phyloP scores from a whole-genome alignment of 2,113 vertebrate genomes.

The Anguilla japonica region DNA sequence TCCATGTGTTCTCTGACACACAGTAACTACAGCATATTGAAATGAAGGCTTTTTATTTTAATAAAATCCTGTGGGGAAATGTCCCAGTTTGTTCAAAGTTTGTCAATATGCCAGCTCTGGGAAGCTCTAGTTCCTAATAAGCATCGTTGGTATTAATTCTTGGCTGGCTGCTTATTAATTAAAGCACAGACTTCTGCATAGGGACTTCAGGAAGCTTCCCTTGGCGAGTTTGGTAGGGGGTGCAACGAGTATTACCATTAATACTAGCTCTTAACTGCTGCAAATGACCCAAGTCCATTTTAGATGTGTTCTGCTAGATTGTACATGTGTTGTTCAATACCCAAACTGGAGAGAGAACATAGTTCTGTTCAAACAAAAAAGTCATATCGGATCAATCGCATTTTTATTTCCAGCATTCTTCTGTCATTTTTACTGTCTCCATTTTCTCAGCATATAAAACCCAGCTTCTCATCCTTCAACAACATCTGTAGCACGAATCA shows the following conservation, averaged over 20 bases:
- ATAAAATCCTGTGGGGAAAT: conserved; percentile 48
- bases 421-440: not conserved
- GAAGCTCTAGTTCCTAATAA: conserved; percentile 9
- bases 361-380: not conserved
- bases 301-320: not conserved
- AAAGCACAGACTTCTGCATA: not conserved
- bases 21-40: conserved; percentile 56
- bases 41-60: not conserved
- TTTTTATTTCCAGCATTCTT: not conserved
- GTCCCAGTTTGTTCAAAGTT: conserved; percentile 64
- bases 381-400: not conserved
- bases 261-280: not conserved
- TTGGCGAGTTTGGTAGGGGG: not conserved
- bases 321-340: not conserved
- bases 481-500: not conserved
- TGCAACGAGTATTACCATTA: not conserved
- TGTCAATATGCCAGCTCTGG: conserved; percentile 61
- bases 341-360: not conserved
- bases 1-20: conserved; percentile 48
- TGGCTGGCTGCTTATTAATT: not conserved
- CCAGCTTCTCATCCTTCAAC: not conserved
- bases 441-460: not conserved
- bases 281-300: not conserved
- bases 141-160: not conserved
- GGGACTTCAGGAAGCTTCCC: not conserved